A percentile compares a stretch with the other conserved stretches of the same genome.
phyloP scores from a whole-genome alignment of 2,113 vertebrate genomes.

The Turdus rufiventris region DNA sequence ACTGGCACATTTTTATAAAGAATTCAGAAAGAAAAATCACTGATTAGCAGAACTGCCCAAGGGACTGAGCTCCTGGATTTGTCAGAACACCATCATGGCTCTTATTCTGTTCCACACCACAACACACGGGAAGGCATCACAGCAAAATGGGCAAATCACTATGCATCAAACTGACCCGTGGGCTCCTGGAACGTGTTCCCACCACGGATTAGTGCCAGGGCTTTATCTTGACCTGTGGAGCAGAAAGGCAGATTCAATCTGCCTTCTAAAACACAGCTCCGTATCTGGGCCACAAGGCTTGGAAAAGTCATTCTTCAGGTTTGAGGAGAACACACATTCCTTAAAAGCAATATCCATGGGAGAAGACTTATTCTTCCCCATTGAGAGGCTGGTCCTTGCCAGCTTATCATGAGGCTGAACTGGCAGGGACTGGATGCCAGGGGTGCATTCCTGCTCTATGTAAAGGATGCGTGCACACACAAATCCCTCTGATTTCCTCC shows the following conservation, averaged over 20 bases:
- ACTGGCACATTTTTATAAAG: not conserved
- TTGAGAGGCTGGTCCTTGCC: slow-evolving; percentile 19
- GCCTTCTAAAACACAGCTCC: not conserved
- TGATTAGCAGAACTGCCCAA: not conserved
- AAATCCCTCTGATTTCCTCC: not conserved
- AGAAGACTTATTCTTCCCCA: slow-evolving; percentile 35
- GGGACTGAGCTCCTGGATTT: not conserved
- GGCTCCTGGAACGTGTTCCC: not conserved
- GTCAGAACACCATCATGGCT: not conserved
- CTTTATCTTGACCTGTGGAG: slow-evolving; percentile 12
- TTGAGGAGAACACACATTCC: slow-evolving; percentile 22
- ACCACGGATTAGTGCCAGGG: not conserved
- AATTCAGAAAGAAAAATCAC: not conserved
- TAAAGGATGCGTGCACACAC: not conserved
- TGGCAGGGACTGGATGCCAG: slow-evolving; percentile 14
- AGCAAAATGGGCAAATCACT: not conserved
- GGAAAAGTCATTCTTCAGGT: slow-evolving; percentile 51
- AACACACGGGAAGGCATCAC: not conserved
- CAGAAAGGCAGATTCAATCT: slow-evolving; percentile 39
- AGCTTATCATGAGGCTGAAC: slow-evolving; percentile 49
- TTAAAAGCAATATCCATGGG: slow-evolving; percentile 36
- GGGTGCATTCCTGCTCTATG: slow-evolving; percentile 1
- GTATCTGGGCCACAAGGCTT: not conserved
- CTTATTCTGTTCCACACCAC: not conserved
- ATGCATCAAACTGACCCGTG: not conserved